Evolutionary conservation across 2,113 vertebrate species (phyloP), one percentile per base, ranked within the genome.

Genomic region (Grammomys surdaster): DNA sequence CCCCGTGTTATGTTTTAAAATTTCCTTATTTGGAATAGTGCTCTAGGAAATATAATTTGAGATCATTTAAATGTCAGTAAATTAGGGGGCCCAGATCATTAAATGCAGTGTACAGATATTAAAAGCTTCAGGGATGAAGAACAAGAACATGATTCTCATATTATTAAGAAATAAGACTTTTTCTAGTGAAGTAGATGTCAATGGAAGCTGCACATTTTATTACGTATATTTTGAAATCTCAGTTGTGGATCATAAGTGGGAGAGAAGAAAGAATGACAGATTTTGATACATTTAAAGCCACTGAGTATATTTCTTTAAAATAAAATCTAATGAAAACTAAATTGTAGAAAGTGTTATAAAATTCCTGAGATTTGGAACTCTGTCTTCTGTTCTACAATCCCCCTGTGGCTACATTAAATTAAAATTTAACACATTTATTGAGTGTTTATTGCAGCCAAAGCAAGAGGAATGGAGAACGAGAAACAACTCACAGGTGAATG

Each of bases 21-120:
- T 69, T 95, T 96, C 65, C 81, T 95, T 97, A 92, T 97, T 97
- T 95, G 95, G 43, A 97, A 91, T 75, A 95, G 87, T 93, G 93
- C 75, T 97, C 75, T 75, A 96, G 97, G 94, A 96, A 95, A 96
- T 96, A 92, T 96, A 95, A 96, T 97, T 97, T 96, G 93, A 93
- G 91, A 95, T 96, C 70, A 96, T 93, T 95, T 95, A 94, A 95
- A 97, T 97, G 90, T 92, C 91, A 94, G 86, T 91, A 96, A 96
- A 97, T 97, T 96, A 95, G 89, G 72, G 93, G 78, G 22, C 51
- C 36, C 31, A 88, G 81, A 80, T 95, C 82, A 97, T 97, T 95
- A 97, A 96, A 84, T 85, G 77, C 33, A 97, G 84, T 94, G 60
- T 96, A 88, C 43, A 88, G 78, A 98, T 91, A 97, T 96, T 96